Base-by-base conservation (phyloP, 1,140 invertebrate genomes). In the Drosophila willistoni region DNA sequence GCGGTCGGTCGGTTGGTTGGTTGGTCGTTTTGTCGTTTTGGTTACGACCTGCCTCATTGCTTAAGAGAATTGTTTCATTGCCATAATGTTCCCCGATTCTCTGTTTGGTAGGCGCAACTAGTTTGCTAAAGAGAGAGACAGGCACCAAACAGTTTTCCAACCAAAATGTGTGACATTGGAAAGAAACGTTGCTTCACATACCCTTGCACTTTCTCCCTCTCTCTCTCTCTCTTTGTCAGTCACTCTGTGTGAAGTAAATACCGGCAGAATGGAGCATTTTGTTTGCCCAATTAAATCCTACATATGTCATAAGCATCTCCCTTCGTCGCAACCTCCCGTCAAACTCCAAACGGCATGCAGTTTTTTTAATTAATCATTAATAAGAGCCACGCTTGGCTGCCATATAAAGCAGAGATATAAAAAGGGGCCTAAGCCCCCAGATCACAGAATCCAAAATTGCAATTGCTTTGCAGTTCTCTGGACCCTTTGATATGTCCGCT, bases 281-380 rank as follows among this genome's bases (percentile, higher is more conserved):
- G 80, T 89, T 89, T 81, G 84, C 74, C 83, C 84, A 87, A 89
- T 89, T 84, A 89, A 89, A 89, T 89, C 73, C 84, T 74, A 89
- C 77, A 89, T 89, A 83, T 89, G 84, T 86, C 83, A 86, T 86
- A 86, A 67, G 74, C 73, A 77, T 71, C 19, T n/a, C 55, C 14
- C 10, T 13, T 29, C 33, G 41, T 29, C 25, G 1, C 33, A 0
- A 5, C 14, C 51, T 19, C 64, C 14, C 14, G 7, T 17, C 44
- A 9, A 17, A 17, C 7, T 17, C 34, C 55, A 34, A 7, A 34
- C 42, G 63, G 66, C 64, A 73, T 83, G 79, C 83, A 79, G 68
- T 79, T 86, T 86, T 75, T 87, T 86, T 83, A 86, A 86, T 86
- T 86, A 86, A 87, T 86, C 83, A 86, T 86, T 86, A 87, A 86